phyloP scores from a whole-genome alignment of 2,113 vertebrate species.

The Oreochromis tanganicae region DNA sequence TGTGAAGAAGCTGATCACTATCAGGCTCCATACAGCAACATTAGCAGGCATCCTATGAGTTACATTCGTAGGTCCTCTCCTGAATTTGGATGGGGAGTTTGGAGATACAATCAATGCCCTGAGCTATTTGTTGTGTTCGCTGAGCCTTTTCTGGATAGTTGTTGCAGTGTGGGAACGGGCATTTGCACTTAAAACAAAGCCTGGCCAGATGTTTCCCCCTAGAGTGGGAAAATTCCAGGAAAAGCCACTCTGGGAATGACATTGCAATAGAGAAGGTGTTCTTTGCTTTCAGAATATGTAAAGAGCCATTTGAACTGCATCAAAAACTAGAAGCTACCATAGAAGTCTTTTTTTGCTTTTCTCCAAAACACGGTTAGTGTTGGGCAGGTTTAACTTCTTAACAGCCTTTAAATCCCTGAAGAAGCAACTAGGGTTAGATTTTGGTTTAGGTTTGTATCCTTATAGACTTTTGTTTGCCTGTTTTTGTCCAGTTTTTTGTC shows the following conservation, averaged over 20 bases:
- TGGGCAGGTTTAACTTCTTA: neutral
- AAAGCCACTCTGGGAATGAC: neutral
- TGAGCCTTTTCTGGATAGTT: neutral
- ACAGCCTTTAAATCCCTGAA: neutral
- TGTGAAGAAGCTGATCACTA: neutral
- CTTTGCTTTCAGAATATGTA: neutral
- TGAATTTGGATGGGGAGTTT: neutral
- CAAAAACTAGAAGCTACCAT: neutral
- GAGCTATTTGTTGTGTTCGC: neutral
- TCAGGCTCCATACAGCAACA: neutral
- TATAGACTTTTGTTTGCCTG: neutral
- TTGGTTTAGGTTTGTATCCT: neutral
- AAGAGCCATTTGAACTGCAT: accelerated
- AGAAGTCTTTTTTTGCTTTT: neutral
- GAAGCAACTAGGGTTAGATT: accelerated
- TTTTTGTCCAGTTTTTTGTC: neutral
- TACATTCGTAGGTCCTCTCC: neutral
- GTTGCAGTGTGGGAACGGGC: accelerated
- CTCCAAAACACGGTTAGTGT: neutral
- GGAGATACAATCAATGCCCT: neutral
- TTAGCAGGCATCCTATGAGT: neutral
- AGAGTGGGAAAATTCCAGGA: neutral
- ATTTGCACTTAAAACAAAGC: neutral
- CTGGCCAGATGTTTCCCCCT: neutral
- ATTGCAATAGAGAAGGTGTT: neutral